Base-by-base conservation (phyloP, 1,140 invertebrate genomes). In the Phocides pigmalion region DNA sequence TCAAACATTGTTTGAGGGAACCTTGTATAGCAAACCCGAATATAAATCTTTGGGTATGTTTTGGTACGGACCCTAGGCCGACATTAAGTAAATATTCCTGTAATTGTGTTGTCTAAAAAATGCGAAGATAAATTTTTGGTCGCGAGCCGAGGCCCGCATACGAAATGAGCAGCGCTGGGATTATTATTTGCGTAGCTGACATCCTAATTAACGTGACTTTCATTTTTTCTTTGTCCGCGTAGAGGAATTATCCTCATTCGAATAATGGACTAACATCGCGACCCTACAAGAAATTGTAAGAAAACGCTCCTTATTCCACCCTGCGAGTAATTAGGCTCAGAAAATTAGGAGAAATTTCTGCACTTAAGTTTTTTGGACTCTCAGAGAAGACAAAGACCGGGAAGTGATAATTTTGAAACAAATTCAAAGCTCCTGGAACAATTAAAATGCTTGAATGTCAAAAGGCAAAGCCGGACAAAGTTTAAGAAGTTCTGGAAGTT, bases 141-240 rank as follows among this genome's bases (percentile, higher is more conserved):
- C 49, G 61, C 74, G 56, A 74, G 62, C 69, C 68, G 62, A 62
- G 70, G 54, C 74, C 74, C 73, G 82, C 82, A 87, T 84, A 81
- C 80, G 66, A 80, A 87, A 87, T 83, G 77, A 84, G 76, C 70
- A 69, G 69, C 72, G 58, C 65, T 65, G 69, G 80, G 76, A 82
- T 84, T 84, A 84, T 82, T 86, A 86, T 86, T 86, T 84, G 83
- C 81, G 66, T 74, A 82, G 70, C 79, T 81, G 81, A 86, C 83
- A 81, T 86, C 81, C 76, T 82, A 82, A 86, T 86, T 86, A 86
- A 81, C 74, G 81, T 78, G 76, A 79, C 74, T 81, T 84, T 71
- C 51, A 54, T 72, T 81, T 80, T 82, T 78, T 77, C 64, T 76
- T 77, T 79, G 72, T 80, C 69, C 68, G 49, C 68, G 41, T 70